These are phyloP conservation scores for Axea sp. DNA, from an alignment of 2,888 invertebrate genomes.

Conservation along the genomic window DNA sequence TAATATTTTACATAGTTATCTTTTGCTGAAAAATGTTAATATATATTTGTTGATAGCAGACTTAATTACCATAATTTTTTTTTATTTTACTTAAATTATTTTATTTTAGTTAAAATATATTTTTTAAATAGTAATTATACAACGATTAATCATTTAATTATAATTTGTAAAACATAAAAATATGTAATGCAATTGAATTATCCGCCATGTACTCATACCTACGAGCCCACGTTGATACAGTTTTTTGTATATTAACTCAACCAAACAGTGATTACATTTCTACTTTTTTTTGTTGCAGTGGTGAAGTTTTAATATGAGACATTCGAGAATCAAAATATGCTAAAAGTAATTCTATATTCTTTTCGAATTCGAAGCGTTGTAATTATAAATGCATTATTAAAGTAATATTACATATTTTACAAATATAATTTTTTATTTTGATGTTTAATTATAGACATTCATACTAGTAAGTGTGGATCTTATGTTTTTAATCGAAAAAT, in stretches of 20 bases:
- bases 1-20: no score
- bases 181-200: conserved; percentile 78
- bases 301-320: conserved; percentile 75
- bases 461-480: conserved; percentile 76
- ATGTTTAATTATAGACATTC: conserved; percentile 75
- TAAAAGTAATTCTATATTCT: conserved; percentile 66
- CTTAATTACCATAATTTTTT: no score
- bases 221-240: conserved; percentile 76
- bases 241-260: conserved; percentile 80
- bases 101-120: no score
- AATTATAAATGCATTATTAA: no score
- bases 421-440: conserved; percentile 1
- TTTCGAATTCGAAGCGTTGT: no score
- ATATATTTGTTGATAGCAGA: no score
- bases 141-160: no score
- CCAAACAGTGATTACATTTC: conserved; percentile 80
- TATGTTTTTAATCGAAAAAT: conserved; percentile 79
- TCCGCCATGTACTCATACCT: conserved; percentile 73
- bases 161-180: conserved; percentile 76
- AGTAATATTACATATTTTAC: neutral
- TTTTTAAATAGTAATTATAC: neutral
- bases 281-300: conserved; percentile 79
- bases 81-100: no score
- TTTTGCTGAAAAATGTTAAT: no score
- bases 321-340: conserved; percentile 73